Percentiles rank a stretch among this genome's conserved stretches.
phyloP scores from a whole-genome alignment of 2,888 invertebrate species.

The Mesoligia furuncula region DNA sequence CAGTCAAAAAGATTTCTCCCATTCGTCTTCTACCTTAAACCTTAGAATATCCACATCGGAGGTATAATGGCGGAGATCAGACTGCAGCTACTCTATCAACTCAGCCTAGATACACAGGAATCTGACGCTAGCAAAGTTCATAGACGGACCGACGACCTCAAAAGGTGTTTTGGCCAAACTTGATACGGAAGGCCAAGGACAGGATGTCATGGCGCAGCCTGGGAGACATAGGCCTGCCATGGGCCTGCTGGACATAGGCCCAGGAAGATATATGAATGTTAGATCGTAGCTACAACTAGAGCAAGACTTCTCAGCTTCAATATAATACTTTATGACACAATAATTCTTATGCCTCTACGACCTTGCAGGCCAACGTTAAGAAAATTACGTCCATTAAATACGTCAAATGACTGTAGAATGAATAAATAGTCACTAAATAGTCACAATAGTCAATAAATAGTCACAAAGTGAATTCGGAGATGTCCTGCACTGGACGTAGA shows the following conservation, averaged over 20 bases:
- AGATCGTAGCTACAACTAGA: not conserved
- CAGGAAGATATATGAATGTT: not conserved
- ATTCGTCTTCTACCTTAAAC: not conserved
- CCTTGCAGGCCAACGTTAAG: constrained; percentile 8
- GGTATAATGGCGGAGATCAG: not conserved
- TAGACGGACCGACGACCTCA: not conserved
- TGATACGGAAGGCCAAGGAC: not conserved
- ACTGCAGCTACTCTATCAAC: not conserved
- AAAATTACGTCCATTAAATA: constrained; percentile 44
- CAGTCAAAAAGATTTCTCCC: not conserved
- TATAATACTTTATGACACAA: not conserved
- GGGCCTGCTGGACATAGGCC: too few relatives aligned
- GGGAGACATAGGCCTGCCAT: not conserved
- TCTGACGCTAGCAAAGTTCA: not conserved
- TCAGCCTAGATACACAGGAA: too few relatives aligned
- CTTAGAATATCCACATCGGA: not conserved
- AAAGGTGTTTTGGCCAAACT: not conserved
- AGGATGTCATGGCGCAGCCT: not conserved
- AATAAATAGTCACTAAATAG: not conserved
- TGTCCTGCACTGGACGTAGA: not conserved
- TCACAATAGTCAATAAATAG: too few relatives aligned
- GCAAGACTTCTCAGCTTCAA: not conserved
- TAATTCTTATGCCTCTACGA: constrained; percentile 8
- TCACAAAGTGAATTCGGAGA: not conserved
- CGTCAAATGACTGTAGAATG: not conserved